These are phyloP conservation scores for Diabrotica virgifera DNA, from an alignment of 1,140 invertebrate species.

Conservation along the genomic window DNA sequence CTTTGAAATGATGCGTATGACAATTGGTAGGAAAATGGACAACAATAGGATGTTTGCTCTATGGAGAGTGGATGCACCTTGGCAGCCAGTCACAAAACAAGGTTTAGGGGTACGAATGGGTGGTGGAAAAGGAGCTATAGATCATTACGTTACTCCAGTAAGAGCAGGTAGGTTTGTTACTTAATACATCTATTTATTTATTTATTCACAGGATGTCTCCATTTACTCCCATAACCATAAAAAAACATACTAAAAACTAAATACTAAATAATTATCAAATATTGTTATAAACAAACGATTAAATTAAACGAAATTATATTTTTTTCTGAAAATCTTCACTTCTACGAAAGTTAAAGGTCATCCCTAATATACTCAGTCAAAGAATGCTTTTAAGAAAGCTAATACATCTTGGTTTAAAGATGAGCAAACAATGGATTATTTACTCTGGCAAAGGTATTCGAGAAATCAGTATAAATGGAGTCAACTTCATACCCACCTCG, in stretches of 20 bases:
- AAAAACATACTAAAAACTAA: neutral
- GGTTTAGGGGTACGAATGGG: constrained; percentile 90
- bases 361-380: too few relatives aligned
- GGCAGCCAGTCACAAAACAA: constrained; percentile 92
- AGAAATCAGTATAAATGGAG: too few relatives aligned
- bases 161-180: constrained; percentile 68
- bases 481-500: too few relatives aligned
- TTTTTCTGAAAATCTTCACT: too few relatives aligned
- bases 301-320: too few relatives aligned
- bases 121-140: constrained; percentile 92
- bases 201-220: too few relatives aligned
- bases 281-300: neutral
- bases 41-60: constrained; percentile 83
- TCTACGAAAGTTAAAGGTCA: too few relatives aligned
- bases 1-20: constrained; percentile 84
- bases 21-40: constrained; percentile 74
- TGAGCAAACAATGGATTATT: too few relatives aligned
- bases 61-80: constrained; percentile 92
- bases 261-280: neutral
- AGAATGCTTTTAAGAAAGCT: too few relatives aligned
- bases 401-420: too few relatives aligned
- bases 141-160: constrained; percentile 93
- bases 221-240: too few relatives aligned
- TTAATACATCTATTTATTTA: constrained; percentile 4
- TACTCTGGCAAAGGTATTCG: too few relatives aligned